Evolutionary conservation across 2,888 invertebrate genomes (phyloP).

Genomic region (Melanchra persicariae): DNA sequence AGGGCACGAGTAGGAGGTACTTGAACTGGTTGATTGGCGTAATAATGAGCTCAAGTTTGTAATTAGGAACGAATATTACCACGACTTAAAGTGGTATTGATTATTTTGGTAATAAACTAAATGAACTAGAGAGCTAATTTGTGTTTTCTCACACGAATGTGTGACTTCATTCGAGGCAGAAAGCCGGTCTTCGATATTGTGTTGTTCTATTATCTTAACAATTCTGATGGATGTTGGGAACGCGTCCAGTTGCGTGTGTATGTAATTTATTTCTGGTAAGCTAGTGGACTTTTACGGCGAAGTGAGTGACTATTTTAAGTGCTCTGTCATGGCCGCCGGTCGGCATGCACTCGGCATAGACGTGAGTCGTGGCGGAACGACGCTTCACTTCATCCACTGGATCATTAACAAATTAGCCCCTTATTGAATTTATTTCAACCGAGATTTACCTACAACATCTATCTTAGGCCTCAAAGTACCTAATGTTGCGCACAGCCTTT

Average conservation of each 20-base stretch:
- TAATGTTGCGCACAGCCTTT: constrained; percentile 20
- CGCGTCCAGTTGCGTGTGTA: constrained; percentile 53
- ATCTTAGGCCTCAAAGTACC: constrained; percentile 9
- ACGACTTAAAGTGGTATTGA: constrained; percentile 39
- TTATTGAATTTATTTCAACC: constrained; percentile 70
- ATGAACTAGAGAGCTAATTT: constrained; percentile 17
- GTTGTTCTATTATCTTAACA: constrained; percentile 36
- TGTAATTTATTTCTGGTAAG: constrained; percentile 72
- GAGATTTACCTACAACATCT: constrained; percentile 68
- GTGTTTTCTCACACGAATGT: constrained; percentile 44
- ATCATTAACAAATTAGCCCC: constrained; percentile 81
- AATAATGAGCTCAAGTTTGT: constrained; percentile 61
- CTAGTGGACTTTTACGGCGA: constrained; percentile 74
- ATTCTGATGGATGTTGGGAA: constrained; percentile 51
- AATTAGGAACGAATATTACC: constrained; percentile 47
- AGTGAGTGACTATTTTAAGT: constrained; percentile 76
- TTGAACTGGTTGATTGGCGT: constrained; percentile 49
- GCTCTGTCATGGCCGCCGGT: constrained; percentile 65
- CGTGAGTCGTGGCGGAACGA: constrained; percentile 66
- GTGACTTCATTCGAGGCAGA: constrained; percentile 26
- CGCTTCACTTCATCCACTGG: constrained; percentile 68
- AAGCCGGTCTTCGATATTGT: constrained; percentile 35
- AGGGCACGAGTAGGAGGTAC: constrained; percentile 28
- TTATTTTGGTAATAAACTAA: constrained; percentile 31
- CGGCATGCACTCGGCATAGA: constrained; percentile 51